A percentile compares a stretch with the other conserved stretches of the same genome.
These are phyloP conservation scores for Cyclophora albipunctata DNA, from an alignment of 2,888 invertebrate genomes.

Conservation along the genomic window DNA sequence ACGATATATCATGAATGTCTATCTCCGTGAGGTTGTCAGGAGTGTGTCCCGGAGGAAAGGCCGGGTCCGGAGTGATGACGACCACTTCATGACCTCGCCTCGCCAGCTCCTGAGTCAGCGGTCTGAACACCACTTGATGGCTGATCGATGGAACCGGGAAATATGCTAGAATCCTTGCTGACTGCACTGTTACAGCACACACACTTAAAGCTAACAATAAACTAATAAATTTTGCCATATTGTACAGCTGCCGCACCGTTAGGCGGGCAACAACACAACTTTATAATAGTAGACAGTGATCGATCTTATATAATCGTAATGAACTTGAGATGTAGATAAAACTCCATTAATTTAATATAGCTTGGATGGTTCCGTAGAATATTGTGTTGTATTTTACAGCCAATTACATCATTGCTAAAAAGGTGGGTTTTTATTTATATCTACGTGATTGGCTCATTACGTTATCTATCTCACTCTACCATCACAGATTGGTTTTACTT, in stretches of 20 bases:
- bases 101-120: slow-evolving; percentile 28
- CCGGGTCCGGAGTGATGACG: slow-evolving; percentile 31
- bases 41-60: slow-evolving; percentile 19
- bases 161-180: slow-evolving; percentile 17
- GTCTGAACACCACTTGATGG: slow-evolving; percentile 32
- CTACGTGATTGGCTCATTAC: too few relatives aligned
- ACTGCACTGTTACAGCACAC: background rate
- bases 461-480: too few relatives aligned
- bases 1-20: slow-evolving; percentile 33
- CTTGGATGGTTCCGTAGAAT: background rate
- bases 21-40: slow-evolving; percentile 38
- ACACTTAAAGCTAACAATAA: background rate
- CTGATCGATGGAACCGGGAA: slow-evolving; percentile 33
- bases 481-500: too few relatives aligned
- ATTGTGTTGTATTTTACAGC: background rate
- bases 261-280: too few relatives aligned
- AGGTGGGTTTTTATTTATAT: too few relatives aligned
- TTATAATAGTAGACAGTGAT: too few relatives aligned
- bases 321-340: too few relatives aligned
- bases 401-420: too few relatives aligned
- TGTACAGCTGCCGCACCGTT: too few relatives aligned
- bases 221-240: too few relatives aligned
- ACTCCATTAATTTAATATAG: background rate
- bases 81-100: slow-evolving; percentile 31
- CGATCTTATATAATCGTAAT: too few relatives aligned